Evolutionary conservation across 1,140 invertebrate genomes (phyloP), one percentile per base, ranked within the genome.

Genomic region (Wiebesia pumilae): DNA sequence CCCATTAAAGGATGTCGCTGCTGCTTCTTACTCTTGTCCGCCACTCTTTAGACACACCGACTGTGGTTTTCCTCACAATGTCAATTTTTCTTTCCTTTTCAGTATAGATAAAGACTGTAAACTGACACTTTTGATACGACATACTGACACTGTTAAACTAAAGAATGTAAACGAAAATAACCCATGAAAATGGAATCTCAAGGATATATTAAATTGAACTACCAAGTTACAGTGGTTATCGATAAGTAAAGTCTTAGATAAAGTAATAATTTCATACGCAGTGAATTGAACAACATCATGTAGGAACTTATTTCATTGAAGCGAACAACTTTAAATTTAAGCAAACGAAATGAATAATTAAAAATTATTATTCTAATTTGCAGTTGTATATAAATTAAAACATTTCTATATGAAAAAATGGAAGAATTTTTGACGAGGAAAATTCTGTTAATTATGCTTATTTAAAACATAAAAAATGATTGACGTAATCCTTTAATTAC

Each of bases 111-210:
- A 12, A 30, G 24, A 27, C 30, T 3, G 19, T 14, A n/a, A n/a
- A n/a, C n/a, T n/a, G 2, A 78, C 75, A 35, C 43, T 21, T 9
- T 10, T 40, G 24, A 2, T 10, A 54, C 40, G 33, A 69, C 78
- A 62, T 16, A 27, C 65, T 35, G 16, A 81, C 43, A 58, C 38
- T 58, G 84, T 54, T 78, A 62, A 58, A 71, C 51, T 19, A 77
- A 83, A 75, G 51, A 62, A 62, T 67, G 67, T 54, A 47, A 83
- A 73, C 54, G 67, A 54, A 30, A 9, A 27, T 35, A 69, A 0
- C 65, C 10, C 30, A 6, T 4, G 54, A 33, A 16, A 33, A 71
- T 1, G 0, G 3, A 35, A 35, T 27, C 21, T n/a, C 43, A 35
- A 73, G 43, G 43, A 47, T 30, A 21, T 51, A 30, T 47, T 51